phyloP scores from a whole-genome alignment of 2,113 vertebrate genomes.

The Pedionomus torquatus region DNA sequence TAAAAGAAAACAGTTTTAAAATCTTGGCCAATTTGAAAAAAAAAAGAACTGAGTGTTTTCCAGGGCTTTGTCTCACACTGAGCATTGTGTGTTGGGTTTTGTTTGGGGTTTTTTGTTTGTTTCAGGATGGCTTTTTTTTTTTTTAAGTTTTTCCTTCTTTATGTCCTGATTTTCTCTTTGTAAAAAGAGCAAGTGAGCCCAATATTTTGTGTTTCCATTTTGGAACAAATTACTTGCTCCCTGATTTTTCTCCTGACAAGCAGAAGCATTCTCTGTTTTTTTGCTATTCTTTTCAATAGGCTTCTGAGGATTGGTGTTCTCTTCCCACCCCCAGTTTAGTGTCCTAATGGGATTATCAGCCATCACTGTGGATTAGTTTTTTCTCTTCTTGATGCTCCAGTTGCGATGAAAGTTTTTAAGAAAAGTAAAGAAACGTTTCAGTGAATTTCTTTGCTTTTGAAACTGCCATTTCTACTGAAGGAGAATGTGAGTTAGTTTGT shows the following conservation, averaged over 20 bases:
- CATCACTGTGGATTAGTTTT: neutral
- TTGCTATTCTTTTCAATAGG: neutral
- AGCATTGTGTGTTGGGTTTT: accelerated
- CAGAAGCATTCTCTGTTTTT: neutral
- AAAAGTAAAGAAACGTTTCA: neutral
- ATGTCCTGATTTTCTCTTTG: neutral
- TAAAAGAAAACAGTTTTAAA: neutral
- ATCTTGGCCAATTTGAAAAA: neutral
- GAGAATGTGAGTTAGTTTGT: neutral
- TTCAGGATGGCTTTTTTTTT: neutral
- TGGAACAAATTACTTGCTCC: neutral
- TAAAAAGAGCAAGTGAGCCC: neutral
- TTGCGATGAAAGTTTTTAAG: neutral
- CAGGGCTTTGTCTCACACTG: neutral
- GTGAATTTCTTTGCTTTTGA: neutral
- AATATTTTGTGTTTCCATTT: neutral
- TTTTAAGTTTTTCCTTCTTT: neutral
- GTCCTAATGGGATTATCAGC: neutral
- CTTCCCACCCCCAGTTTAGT: neutral
- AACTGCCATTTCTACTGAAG: neutral
- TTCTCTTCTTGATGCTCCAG: neutral
- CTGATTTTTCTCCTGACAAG: neutral
- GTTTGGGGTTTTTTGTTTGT: neutral
- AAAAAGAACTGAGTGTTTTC: neutral
- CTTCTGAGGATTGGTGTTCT: neutral